Evolutionary conservation across 2,888 invertebrate species (phyloP).

Genomic region (Caenorhabditis parvicauda): DNA sequence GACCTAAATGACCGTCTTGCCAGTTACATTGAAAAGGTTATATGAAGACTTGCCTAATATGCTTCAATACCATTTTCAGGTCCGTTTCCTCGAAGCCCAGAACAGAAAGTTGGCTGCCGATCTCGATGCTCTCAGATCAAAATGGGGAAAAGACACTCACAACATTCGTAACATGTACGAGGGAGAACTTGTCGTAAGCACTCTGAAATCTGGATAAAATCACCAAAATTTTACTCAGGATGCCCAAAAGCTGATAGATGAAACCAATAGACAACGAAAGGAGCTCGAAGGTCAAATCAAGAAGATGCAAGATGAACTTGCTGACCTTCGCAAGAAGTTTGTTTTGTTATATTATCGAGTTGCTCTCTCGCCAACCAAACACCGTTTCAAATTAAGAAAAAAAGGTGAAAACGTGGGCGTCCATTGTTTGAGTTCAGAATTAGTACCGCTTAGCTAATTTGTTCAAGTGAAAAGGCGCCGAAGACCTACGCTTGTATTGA

Average conservation of each 20-base stretch:
- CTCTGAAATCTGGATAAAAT: neutral
- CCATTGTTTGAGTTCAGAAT: too few species aligned
- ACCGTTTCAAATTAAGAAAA: neutral
- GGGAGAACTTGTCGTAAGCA: constrained; percentile 27
- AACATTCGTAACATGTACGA: constrained; percentile 54
- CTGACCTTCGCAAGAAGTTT: constrained; percentile 47
- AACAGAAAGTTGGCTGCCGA: constrained; percentile 63
- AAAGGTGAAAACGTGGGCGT: neutral
- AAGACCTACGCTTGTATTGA: neutral
- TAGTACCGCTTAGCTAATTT: too few species aligned
- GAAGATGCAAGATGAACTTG: constrained; percentile 47
- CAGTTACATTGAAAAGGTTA: constrained; percentile 67
- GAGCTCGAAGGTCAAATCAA: constrained; percentile 43
- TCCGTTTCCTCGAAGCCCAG: constrained; percentile 63
- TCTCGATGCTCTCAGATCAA: constrained; percentile 55
- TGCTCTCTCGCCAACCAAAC: neutral
- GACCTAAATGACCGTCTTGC: constrained; percentile 68
- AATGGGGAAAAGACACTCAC: constrained; percentile 62
- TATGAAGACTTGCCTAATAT: neutral
- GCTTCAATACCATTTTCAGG: constrained; percentile 28
- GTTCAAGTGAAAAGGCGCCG: neutral
- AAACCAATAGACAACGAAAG: constrained; percentile 45
- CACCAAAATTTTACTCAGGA: constrained; percentile 15
- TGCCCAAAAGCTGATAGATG: constrained; percentile 49
- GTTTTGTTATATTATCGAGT: constrained; percentile 4